Percentiles rank a stretch among this genome's conserved stretches.
These are phyloP conservation scores for Chloroceryle amazona DNA, from an alignment of 2,797 vertebrate genomes.

Conservation along the genomic window DNA sequence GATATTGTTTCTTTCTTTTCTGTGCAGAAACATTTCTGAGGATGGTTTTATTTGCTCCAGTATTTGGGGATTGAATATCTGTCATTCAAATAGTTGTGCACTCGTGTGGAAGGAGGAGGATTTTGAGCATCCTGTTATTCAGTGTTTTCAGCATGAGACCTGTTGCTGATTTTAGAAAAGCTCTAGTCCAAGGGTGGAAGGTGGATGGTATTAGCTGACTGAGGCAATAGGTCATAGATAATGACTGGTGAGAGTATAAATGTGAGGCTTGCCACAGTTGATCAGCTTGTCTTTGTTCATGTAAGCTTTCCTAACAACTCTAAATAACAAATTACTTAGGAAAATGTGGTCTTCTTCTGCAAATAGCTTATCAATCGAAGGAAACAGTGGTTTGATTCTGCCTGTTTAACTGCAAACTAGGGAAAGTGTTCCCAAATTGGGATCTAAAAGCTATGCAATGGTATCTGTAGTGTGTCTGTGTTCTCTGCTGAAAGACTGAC, in stretches of 20 bases:
- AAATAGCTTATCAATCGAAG: not conserved
- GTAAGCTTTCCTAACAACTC: not conserved
- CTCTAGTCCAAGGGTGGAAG: not conserved
- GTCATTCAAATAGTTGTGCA: not conserved
- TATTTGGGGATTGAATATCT: not conserved
- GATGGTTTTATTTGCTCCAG: not conserved
- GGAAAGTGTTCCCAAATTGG: not conserved
- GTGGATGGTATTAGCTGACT: not conserved
- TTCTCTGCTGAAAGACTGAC: not conserved
- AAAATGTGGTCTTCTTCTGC: not conserved
- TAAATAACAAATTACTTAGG: not conserved
- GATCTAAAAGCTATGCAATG: accelerated
- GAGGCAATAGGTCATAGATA: not conserved
- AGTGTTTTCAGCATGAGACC: not conserved
- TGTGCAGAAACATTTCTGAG: not conserved
- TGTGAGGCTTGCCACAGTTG: not conserved
- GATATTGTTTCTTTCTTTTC: not conserved
- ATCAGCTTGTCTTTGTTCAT: not conserved
- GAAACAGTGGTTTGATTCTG: not conserved
- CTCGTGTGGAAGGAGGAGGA: not conserved
- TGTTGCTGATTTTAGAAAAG: not conserved
- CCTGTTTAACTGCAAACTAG: not conserved
- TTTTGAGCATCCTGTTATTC: not conserved
- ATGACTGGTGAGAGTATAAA: not conserved
- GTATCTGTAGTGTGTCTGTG: not conserved